Conservation (phyloP, 2,888 invertebrate species). For the Nomada fabriciana region DNA sequence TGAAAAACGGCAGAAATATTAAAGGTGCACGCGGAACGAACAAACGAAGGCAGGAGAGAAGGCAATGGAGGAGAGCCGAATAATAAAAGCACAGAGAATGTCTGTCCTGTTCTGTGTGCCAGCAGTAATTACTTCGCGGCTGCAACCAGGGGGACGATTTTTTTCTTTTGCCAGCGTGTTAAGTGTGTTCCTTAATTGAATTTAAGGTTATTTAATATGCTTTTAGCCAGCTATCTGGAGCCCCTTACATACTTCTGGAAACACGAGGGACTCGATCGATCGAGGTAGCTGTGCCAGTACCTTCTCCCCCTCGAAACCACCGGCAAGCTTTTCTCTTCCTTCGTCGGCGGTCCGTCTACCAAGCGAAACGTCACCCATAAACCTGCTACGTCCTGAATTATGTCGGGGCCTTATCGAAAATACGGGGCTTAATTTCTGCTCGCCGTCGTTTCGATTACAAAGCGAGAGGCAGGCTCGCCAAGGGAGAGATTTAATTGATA, state of each 20-base stretch:
- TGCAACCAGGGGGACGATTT: slow-evolving; percentile 72
- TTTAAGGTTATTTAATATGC: slow-evolving; percentile 82
- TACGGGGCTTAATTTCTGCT: slow-evolving; percentile 68
- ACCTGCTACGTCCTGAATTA: slow-evolving; percentile 70
- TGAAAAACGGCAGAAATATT: slow-evolving; percentile 4
- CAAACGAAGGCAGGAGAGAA: neutral
- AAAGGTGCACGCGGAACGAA: neutral
- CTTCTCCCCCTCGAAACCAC: slow-evolving; percentile 5
- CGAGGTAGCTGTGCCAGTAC: slow-evolving; percentile 25
- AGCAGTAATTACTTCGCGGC: slow-evolving; percentile 80
- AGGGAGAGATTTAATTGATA: slow-evolving; percentile 66
- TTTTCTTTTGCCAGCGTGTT: slow-evolving; percentile 77
- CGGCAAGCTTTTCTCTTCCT: slow-evolving; percentile 42
- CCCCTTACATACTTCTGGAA: slow-evolving; percentile 68
- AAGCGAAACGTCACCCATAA: slow-evolving; percentile 68
- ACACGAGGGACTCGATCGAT: slow-evolving; percentile 62
- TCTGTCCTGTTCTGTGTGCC: slow-evolving; percentile 48
- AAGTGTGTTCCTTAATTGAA: slow-evolving; percentile 82
- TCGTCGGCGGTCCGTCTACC: slow-evolving; percentile 55
- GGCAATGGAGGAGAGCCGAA: neutral
- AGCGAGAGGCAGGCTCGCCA: slow-evolving; percentile 43
- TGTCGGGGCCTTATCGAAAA: slow-evolving; percentile 69
- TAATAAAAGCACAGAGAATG: slow-evolving; percentile 14
- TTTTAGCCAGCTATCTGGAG: slow-evolving; percentile 73
- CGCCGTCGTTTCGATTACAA: slow-evolving; percentile 69